A percentile compares a stretch with the other conserved stretches of the same genome.
Evolutionary conservation across 2,797 vertebrate genomes (phyloP).

Genomic region (Pipistrellus kuhlii): DNA sequence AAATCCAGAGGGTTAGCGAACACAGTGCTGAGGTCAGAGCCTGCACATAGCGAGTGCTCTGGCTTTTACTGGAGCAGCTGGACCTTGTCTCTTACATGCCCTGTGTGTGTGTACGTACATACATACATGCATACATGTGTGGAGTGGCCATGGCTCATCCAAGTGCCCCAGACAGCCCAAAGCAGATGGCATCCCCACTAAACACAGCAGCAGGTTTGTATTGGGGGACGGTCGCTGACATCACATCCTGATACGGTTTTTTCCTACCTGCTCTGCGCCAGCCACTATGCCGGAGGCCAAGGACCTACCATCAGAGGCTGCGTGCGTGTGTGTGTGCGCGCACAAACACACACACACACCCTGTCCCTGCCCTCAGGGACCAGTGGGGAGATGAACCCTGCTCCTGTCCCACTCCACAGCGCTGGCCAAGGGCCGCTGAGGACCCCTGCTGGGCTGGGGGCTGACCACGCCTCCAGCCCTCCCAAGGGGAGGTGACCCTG

Average conservation of each 20-base stretch:
- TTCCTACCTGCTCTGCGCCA: fast-evolving
- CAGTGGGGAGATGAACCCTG: neutral
- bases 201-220: neutral
- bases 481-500: neutral
- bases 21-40: too few species aligned
- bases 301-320: neutral
- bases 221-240: too few species aligned
- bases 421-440: neutral
- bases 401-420: too few species aligned
- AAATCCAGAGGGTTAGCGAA: neutral
- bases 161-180: fast-evolving
- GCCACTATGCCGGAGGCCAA: neutral
- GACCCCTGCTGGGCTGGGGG: too few species aligned
- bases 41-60: fast-evolving
- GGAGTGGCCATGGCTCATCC: too few species aligned
- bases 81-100: neutral
- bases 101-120: neutral
- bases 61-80: neutral
- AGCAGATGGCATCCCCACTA: neutral
- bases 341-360: too few species aligned
- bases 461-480: neutral
- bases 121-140: fast-evolving
- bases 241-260: too few species aligned
- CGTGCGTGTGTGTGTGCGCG: too few species aligned
- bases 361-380: neutral